Conservation (phyloP, 2,888 invertebrate species). For the Acleris cristana region DNA sequence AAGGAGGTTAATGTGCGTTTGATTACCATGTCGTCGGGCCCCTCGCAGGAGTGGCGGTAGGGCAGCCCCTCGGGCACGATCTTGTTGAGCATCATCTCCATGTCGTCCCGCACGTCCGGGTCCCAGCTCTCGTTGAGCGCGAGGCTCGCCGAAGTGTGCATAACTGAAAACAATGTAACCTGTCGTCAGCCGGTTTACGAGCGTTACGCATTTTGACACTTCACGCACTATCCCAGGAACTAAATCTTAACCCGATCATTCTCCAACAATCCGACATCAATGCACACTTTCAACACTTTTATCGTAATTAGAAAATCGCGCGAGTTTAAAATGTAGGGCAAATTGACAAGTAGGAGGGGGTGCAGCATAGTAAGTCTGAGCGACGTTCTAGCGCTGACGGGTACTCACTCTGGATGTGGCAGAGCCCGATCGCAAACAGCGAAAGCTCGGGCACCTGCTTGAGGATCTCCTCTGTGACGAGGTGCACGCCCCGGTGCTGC, state of each 20-base stretch:
- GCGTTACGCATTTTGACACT: conserved; percentile 29
- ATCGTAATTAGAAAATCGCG: conserved; percentile 49
- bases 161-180: conserved; percentile 87
- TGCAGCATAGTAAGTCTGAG: conserved; percentile 71
- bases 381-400: conserved; percentile 49
- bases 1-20: conserved; percentile 23
- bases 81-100: conserved; percentile 99
- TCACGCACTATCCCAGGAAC: conserved; percentile 30
- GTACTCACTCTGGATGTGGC: conserved; percentile 98
- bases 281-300: conserved; percentile 41
- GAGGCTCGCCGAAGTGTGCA: conserved; percentile 98
- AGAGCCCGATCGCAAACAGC: conserved; percentile 97
- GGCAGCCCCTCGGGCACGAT: conserved; percentile 98
- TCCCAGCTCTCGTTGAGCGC: conserved; percentile 99
- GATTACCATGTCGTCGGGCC: conserved; percentile 98
- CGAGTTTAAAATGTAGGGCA: conserved; percentile 55
- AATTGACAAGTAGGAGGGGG: conserved; percentile 68
- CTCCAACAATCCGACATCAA: conserved; percentile 11
- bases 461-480: conserved; percentile 98
- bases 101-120: conserved; percentile 98
- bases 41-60: conserved; percentile 98
- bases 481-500: conserved; percentile 98
- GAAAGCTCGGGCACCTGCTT: conserved; percentile 97
- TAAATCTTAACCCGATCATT: conserved; percentile 17
- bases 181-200: conserved; percentile 42